A percentile compares a stretch with the other conserved stretches of the same genome.
Conservation (phyloP, 2,797 vertebrate species). For the Alosa sapidissima region DNA sequence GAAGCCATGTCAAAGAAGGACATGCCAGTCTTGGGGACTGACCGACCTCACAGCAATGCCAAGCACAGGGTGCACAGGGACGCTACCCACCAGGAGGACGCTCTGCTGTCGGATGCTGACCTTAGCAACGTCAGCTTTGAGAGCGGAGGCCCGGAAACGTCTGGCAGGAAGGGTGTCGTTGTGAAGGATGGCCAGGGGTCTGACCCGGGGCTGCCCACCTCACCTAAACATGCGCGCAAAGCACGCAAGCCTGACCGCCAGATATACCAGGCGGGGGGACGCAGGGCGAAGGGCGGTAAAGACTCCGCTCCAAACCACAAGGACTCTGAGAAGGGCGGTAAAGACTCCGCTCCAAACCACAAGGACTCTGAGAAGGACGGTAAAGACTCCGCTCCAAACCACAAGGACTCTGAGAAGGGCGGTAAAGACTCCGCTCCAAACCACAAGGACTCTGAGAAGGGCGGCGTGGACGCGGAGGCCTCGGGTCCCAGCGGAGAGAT, state of each 20-base stretch:
- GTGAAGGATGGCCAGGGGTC: constrained; percentile 35
- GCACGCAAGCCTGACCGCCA: constrained; percentile 89
- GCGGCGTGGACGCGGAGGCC: constrained; percentile 50
- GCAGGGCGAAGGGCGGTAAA: constrained; percentile 70
- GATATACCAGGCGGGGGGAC: constrained; percentile 92
- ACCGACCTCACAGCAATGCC: constrained; percentile 4
- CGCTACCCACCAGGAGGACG: background rate
- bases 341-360: constrained; percentile 35
- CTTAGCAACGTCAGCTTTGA: constrained; percentile 3
- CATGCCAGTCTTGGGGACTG: constrained; percentile 40
- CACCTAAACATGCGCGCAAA: constrained; percentile 67
- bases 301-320: constrained; percentile 36
- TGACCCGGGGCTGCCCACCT: constrained; percentile 39
- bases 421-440: constrained; percentile 44
- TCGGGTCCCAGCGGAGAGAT: constrained; percentile 52
- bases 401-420: constrained; percentile 63
- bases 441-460: constrained; percentile 42
- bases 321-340: constrained; percentile 65
- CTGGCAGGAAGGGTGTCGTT: constrained; percentile 14
- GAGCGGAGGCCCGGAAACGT: background rate
- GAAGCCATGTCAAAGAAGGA: constrained; percentile 29
- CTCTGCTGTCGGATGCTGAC: background rate
- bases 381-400: constrained; percentile 38
- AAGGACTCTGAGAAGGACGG: constrained; percentile 65
- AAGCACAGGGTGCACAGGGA: constrained; percentile 45